Base-by-base conservation (phyloP, 2,797 vertebrate species). In the Coranthus polyacanthus region DNA sequence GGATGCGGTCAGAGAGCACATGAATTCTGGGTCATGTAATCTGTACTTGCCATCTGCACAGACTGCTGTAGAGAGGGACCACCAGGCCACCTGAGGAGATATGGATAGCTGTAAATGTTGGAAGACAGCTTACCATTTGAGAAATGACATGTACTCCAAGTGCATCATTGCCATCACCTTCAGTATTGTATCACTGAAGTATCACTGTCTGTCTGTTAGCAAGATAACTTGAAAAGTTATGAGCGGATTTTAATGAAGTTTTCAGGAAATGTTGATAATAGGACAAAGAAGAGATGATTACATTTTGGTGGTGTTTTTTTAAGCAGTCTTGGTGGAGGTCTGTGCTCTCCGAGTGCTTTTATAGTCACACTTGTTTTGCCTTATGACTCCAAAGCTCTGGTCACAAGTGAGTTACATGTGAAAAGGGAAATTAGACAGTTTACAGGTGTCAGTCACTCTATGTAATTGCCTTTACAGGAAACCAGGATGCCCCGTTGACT, bases 1-100 rank as follows among this genome's bases (percentile, higher is more conserved):
- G 57, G 45, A 70, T 43, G 41, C n/a, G 51, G 85, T 81, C 68
- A 75, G 75, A 81, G 69, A 79, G 41, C 57, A 61, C 60, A 80
- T 69, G 68, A 73, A 60, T 69, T 75, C 43, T 11, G 13, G 75
- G 77, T 75, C 65, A 54, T 36, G 67, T 63, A 56, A 51, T 76
- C 68, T 24, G 39, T 26, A 43, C 26, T 32, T 18, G 5, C 58
- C 68, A 56, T 74, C 69, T 83, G 74, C 38, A 37, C 52, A 61
- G 67, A 45, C 50, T 34, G 60, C 67, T 61, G 21, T 5, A 49
- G 29, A 77, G 6, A 16, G 34, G 7, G 2, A n/a, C 71, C 37
- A 63, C 29, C 2, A 37, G 52, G 17, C 18, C 49, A 62, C 29
- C 11, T 13, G 21, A 49, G 44, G 13, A 36, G 52, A 41, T 29